Base-by-base conservation (phyloP, 2,797 vertebrate genomes). In the Echeneis naucrates region DNA sequence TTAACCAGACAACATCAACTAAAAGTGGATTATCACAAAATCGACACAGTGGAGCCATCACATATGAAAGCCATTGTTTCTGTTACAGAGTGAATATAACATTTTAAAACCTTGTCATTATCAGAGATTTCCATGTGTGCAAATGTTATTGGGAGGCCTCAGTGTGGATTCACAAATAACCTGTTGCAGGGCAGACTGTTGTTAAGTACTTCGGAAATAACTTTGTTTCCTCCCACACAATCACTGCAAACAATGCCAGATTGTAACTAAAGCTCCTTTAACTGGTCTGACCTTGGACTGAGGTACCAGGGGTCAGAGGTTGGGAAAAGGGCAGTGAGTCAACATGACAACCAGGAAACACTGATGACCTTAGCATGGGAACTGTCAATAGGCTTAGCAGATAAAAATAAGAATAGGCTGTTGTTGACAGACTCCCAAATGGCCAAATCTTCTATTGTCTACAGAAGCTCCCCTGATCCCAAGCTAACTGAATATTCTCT, bases 221-320 rank as follows among this genome's bases (percentile, higher is more conserved):
- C 63, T 55, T 69, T 73, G 59, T 56, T 68, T 57, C 8, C 54
- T 65, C 27, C 32, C 32, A 76, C 60, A 78, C 53, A 66, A 66
- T 33, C 4, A 0, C 35, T 55, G 19, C 2, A 24, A 1, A 9
- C 53, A 50, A 24, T 30, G 57, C 68, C 45, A 68, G 62, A 57
- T 56, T 79, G 58, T 69, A 33, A 77, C 71, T 67, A 74, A 72
- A 80, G 73, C 71, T 58, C 44, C 37, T 80, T 61, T 85, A 75
- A 67, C 73, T 77, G 58, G 35, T 33, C 57, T 50, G 71, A 77
- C 63, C 38, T 80, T 64, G 60, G 56, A 5, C 30, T n/a, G 33
- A 67, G 23, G 23, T 6, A 8, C 53, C 16, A 16, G 38, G 19
- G 14, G 66, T 72, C 59, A 64, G 47, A 10, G 71, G 51, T 62